Evolutionary conservation across 2,797 vertebrate genomes (phyloP).

Genomic region (Sciurus carolinensis): DNA sequence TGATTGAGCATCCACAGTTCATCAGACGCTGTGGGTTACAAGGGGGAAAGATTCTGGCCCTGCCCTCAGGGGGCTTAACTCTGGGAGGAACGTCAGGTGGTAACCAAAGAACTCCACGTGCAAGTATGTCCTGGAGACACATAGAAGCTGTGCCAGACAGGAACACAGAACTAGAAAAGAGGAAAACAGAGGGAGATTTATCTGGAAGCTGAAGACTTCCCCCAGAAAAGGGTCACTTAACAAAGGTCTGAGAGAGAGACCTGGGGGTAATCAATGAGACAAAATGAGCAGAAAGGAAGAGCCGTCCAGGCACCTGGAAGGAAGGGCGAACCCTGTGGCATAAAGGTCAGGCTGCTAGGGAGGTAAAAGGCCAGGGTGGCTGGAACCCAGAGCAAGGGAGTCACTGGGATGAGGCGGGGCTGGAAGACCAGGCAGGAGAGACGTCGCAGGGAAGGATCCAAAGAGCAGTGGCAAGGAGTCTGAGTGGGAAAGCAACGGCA

Average conservation of each 20-base stretch:
- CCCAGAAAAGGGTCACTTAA: neutral
- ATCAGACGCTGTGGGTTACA: neutral
- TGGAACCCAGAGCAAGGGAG: neutral
- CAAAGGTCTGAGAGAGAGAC: neutral
- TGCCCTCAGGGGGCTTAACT: neutral
- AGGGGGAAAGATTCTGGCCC: neutral
- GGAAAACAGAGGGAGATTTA: neutral
- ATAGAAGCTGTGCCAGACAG: neutral
- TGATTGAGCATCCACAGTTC: neutral
- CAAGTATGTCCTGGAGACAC: neutral
- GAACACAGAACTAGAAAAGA: neutral
- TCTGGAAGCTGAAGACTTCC: neutral
- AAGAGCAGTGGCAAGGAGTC: neutral
- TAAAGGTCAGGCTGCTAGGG: fast-evolving
- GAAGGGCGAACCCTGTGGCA: too few species aligned
- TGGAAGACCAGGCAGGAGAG: neutral
- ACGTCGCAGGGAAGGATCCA: fast-evolving
- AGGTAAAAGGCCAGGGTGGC: neutral
- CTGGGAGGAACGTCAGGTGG: neutral
- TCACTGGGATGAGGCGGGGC: neutral
- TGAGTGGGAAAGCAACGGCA: neutral
- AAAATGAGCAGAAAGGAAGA: neutral
- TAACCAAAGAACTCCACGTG: neutral
- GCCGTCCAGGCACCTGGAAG: neutral
- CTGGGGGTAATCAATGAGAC: neutral